Conservation (phyloP, 2,797 vertebrate genomes). For the Nyctalus aviator region DNA sequence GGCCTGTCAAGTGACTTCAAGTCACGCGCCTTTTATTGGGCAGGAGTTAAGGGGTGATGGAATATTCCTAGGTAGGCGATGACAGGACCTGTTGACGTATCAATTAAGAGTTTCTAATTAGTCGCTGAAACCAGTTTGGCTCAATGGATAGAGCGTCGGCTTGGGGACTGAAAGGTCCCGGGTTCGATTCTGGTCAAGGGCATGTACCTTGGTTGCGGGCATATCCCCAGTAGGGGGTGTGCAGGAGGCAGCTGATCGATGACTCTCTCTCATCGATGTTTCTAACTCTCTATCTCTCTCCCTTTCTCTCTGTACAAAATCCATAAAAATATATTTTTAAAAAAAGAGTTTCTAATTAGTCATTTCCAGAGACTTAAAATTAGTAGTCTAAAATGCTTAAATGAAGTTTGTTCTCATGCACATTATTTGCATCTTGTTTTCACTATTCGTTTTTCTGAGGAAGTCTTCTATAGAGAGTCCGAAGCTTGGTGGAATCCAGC, state of each 20-base stretch:
- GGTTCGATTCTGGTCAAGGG: too few relatives aligned
- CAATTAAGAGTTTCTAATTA: background rate
- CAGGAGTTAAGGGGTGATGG: background rate
- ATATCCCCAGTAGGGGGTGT: too few relatives aligned
- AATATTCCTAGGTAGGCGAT: background rate
- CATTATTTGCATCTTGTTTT: background rate
- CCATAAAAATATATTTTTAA: too few relatives aligned
- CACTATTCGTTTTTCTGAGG: background rate
- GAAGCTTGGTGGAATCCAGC: background rate
- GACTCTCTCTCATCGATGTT: too few relatives aligned
- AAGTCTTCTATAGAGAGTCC: background rate
- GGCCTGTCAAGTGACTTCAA: background rate
- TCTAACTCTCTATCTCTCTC: too few relatives aligned
- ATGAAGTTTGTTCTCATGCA: background rate
- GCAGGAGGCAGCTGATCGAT: too few relatives aligned
- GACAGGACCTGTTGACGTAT: background rate
- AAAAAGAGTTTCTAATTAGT: background rate
- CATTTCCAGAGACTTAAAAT: background rate
- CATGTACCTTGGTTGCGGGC: too few relatives aligned
- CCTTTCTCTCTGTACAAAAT: too few relatives aligned
- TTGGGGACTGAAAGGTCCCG: too few relatives aligned
- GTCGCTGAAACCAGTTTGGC: too few relatives aligned
- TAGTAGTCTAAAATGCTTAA: background rate
- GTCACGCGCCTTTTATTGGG: background rate
- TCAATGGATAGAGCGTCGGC: too few relatives aligned